Conservation (phyloP, 2,113 vertebrate genomes). For the Nesogale talazaci region DNA sequence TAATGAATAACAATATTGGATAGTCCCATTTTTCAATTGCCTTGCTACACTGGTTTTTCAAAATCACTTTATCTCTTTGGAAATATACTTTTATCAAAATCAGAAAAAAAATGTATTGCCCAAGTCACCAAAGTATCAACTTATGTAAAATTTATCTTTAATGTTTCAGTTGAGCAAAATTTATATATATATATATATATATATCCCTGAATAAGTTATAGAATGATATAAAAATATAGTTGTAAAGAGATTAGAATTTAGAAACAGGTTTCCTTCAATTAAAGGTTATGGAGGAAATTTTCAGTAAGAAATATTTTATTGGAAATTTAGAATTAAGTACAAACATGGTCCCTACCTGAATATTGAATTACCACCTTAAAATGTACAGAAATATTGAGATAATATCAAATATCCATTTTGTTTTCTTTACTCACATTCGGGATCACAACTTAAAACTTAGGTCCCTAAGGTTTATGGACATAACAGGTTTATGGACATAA, state of each 20-base stretch:
- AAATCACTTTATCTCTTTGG: background rate
- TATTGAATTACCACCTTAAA: constrained; percentile 47
- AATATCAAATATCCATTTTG: constrained; percentile 25
- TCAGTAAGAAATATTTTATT: background rate
- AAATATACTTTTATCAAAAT: constrained; percentile 49
- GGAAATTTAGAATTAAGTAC: background rate
- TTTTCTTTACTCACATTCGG: constrained; percentile 10
- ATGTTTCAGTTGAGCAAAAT: background rate
- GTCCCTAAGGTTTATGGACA: no score
- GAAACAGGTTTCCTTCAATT: background rate
- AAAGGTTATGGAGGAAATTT: background rate
- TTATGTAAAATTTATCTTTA: background rate
- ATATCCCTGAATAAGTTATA: background rate
- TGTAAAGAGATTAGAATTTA: background rate
- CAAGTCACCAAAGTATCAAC: background rate
- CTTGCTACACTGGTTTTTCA: constrained; percentile 24
- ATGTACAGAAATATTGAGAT: constrained; percentile 28
- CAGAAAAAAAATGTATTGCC: constrained; percentile 33
- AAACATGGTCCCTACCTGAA: background rate
- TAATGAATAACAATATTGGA: background rate
- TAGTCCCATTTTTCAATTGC: constrained; percentile 28
- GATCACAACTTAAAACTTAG: constrained; percentile 2
- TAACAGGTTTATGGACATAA: constrained; percentile 12
- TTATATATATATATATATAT: background rate
- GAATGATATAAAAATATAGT: background rate